Base-by-base conservation (phyloP, 2,113 vertebrate genomes). In the Herpetotheres cachinnans region DNA sequence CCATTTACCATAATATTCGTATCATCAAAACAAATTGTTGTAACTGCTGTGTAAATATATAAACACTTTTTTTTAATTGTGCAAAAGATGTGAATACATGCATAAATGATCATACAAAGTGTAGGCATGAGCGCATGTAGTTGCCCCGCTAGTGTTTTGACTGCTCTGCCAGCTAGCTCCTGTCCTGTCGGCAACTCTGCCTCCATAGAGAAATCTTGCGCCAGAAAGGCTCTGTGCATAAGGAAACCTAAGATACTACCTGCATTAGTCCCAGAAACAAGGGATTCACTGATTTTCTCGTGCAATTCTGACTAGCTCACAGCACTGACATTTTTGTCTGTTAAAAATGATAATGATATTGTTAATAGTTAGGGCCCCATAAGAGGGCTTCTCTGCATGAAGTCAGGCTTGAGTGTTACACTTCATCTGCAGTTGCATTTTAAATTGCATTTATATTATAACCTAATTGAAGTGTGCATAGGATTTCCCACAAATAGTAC, bases 381-480 rank as follows among this genome's bases (percentile, higher is more conserved):
- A 88, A 95, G 88, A 88, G 82, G 50, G 47, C 90, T 92, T 95
- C 91, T 66, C 89, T 80, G 83, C 14, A 4, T 95, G 94, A 94
- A 94, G 89, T 95, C 84, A 95, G 78, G 84, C 71, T 95, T 91
- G 74, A 97, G 89, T 96, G 81, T 88, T 58, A 86, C 87, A 82
- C 70, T 95, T 97, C 95, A 95, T 93, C 91, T 91, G 55, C 93
- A 91, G 88, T 82, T 89, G 89, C 66, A 72, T 91, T 96, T 96
- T 82, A 93, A 97, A 96, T 90, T 94, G 91, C 85, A 92, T 95
- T 91, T 95, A 93, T 86, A 95, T 95, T 88, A 89, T 74, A 93
- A 83, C 49, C 89, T 96, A 96, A 96, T 96, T 97, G 93, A 94
- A 95, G 84, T 86, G 79, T 83, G 79, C 82, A 77, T 89, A 82